These are phyloP conservation scores for Erethizon dorsatum DNA, from an alignment of 2,797 vertebrate species.

Conservation along the genomic window DNA sequence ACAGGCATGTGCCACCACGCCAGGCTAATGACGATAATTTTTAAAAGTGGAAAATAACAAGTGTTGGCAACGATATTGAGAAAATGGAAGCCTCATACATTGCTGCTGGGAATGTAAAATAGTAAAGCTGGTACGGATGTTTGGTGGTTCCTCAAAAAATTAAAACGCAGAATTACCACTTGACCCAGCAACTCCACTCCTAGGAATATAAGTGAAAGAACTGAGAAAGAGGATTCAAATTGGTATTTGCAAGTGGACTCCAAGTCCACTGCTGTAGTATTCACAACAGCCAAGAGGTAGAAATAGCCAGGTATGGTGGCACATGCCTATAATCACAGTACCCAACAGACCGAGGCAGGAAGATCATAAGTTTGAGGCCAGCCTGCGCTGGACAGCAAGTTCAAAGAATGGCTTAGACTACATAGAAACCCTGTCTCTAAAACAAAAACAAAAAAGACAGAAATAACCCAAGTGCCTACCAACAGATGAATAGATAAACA, in stretches of 20 bases:
- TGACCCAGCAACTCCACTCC: neutral
- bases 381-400: neutral
- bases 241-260: neutral
- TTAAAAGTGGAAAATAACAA: neutral
- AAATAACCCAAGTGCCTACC: neutral
- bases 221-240: neutral
- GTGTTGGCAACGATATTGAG: neutral
- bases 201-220: neutral
- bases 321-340: neutral
- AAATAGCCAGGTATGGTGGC: neutral
- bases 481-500: neutral
- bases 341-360: neutral
- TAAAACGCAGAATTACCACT: neutral
- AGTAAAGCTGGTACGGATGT: neutral
- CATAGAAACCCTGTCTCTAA: neutral
- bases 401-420: neutral
- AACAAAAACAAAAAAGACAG: neutral
- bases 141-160: neutral
- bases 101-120: neutral
- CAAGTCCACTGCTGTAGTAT: neutral
- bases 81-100: neutral
- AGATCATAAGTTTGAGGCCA: neutral
- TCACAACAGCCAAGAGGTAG: too few relatives aligned
- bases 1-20: too few relatives aligned
- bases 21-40: neutral